Evolutionary conservation across 2,113 vertebrate species (phyloP).

Genomic region (Promerops cafer): DNA sequence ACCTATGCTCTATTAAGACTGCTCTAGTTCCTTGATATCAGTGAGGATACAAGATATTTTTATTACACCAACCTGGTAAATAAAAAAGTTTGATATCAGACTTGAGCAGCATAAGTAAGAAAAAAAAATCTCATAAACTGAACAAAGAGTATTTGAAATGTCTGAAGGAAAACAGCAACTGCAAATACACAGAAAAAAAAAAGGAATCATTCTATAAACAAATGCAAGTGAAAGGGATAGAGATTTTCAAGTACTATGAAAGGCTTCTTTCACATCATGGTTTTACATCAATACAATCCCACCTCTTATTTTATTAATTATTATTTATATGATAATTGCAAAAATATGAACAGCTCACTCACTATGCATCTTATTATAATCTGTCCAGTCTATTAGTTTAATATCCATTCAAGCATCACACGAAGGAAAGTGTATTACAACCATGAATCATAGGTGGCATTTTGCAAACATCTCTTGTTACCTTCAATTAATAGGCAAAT

Average conservation of each 20-base stretch:
- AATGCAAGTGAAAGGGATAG: neutral
- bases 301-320: neutral
- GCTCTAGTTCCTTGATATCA: neutral
- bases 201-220: neutral
- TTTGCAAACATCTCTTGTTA: constrained; percentile 8
- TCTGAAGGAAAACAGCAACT: neutral
- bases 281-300: neutral
- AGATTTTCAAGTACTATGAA: neutral
- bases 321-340: neutral
- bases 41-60: neutral
- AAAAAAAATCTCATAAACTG: neutral
- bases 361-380: neutral
- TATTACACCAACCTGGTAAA: neutral
- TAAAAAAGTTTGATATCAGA: neutral
- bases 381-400: neutral
- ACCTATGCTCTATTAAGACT: neutral
- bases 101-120: neutral
- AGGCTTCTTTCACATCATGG: neutral
- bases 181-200: neutral
- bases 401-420: neutral
- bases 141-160: neutral
- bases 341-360: neutral
- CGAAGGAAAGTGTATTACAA: neutral
- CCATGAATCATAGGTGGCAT: neutral
- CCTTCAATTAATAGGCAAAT: constrained; percentile 1